phyloP scores from a whole-genome alignment of 2,797 vertebrate genomes.

The Acrocephalus scirpaceus region DNA sequence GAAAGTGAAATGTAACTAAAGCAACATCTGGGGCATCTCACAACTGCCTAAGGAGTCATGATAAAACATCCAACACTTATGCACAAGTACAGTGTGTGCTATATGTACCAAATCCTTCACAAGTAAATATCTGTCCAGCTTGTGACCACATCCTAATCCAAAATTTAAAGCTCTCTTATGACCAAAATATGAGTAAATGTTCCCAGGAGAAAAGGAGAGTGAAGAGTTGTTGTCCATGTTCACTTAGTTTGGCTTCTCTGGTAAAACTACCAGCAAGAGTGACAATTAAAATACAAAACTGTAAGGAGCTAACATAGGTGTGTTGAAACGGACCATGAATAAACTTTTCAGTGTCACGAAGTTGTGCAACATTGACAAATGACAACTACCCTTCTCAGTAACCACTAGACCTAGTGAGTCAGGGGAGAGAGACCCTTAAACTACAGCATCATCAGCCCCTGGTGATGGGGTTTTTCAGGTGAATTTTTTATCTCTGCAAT shows the following conservation, averaged over 20 bases:
- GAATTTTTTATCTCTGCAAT: neutral
- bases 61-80: neutral
- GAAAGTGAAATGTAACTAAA: neutral
- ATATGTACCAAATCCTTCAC: neutral
- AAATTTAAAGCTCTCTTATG: neutral
- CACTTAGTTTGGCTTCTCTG: neutral
- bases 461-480: neutral
- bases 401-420: neutral
- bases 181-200: neutral
- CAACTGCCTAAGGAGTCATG: neutral
- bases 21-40: neutral
- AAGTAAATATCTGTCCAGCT: neutral
- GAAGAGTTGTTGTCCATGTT: fast-evolving
- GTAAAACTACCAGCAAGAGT: neutral
- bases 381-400: neutral
- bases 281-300: neutral
- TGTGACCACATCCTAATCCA: neutral
- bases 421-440: neutral
- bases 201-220: neutral
- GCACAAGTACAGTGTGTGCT: neutral
- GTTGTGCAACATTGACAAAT: neutral
- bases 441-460: neutral
- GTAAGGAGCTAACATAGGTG: neutral
- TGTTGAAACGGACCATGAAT: neutral
- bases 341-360: neutral